A percentile compares a stretch with the other conserved stretches of the same genome.
phyloP scores from a whole-genome alignment of 2,113 vertebrate genomes.

The Eurypyga helias region DNA sequence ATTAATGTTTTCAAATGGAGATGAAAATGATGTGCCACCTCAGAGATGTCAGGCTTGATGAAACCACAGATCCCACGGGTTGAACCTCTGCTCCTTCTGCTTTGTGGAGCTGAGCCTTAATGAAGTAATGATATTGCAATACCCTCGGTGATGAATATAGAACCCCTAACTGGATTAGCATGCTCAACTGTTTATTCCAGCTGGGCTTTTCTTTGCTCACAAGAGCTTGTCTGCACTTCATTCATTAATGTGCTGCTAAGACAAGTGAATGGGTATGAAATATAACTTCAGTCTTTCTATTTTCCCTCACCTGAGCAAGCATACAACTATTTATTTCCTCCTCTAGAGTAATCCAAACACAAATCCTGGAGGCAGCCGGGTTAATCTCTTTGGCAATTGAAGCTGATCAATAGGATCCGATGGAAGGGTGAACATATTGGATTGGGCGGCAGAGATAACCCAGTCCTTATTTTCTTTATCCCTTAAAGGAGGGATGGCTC shows the following conservation, averaged over 20 bases:
- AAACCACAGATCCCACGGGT: background rate
- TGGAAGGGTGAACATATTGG: background rate
- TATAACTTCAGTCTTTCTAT: rapidly evolving
- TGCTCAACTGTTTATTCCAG: background rate
- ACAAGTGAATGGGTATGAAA: background rate
- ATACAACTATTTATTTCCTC: background rate
- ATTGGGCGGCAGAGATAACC: background rate
- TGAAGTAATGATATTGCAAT: background rate
- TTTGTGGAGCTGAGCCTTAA: background rate
- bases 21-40: constrained; percentile 11
- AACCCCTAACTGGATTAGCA: background rate
- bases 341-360: background rate
- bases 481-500: background rate
- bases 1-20: constrained; percentile 12
- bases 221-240: background rate
- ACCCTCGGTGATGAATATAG: background rate
- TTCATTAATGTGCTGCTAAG: background rate
- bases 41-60: background rate
- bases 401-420: background rate
- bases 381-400: background rate
- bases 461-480: background rate
- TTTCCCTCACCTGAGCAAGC: background rate
- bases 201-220: background rate
- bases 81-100: background rate
- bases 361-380: background rate